Base-by-base conservation (phyloP, 2,113 vertebrate genomes). In the Sterna hirundo region DNA sequence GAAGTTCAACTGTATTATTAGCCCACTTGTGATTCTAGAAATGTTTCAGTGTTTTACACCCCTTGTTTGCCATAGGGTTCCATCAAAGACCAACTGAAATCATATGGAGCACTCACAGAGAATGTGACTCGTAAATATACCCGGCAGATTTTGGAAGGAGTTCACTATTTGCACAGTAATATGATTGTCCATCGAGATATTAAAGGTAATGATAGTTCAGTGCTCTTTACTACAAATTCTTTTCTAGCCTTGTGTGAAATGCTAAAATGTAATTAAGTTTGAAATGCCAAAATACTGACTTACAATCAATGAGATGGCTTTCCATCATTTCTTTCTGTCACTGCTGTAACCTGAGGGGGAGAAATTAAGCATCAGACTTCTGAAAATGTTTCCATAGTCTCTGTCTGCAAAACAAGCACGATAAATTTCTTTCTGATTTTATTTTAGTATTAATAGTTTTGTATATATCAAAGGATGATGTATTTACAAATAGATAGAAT, bases 181-280 rank as follows among this genome's bases (percentile, higher is more conserved):
- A 99, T 99, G 99, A 99, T 99, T 93, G 99, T 99, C 89, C 99
- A 99, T 97, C 98, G 99, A 97, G 99, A 99, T 98, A 99, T 99
- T 96, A 99, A 99, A 99, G 99, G 99, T 99, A 96, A 69, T 14
- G n/a, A 47, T 26, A 71, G 23, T 42, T 85, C 29, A 78, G 11
- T 71, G 55, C 72, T 77, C 18, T 84, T 40, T n/a, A 32, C 44
- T 74, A 38, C 40, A 70, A 21, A 74, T 81, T 65, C 55, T 84
- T 70, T 77, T 55, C 26, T 25, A 20, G 4, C 55, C 68, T 72
- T 76, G 14, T 2, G 30, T 61, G 40, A 84, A 84, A 42, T 0
- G 0, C 47, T 83, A 49, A 79, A 83, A 83, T 44, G 19, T 54
- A 34, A 36, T 69, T 76, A 58, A 71, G n/a, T 80, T 52, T 90